phyloP scores from a whole-genome alignment of 1,140 invertebrate genomes.

The Yoshiicerus persimilis region DNA sequence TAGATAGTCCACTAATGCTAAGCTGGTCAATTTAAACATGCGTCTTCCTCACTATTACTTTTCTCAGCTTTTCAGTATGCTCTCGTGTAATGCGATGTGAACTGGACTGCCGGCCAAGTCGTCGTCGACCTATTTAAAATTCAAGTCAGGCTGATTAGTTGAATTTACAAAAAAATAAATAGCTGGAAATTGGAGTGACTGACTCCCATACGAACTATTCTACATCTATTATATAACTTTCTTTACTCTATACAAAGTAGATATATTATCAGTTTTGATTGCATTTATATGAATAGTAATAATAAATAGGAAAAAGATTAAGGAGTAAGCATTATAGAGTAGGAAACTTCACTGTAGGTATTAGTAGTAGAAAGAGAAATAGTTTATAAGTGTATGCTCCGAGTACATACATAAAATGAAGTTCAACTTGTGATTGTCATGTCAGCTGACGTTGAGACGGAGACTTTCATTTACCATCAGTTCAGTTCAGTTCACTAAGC shows the following conservation, averaged over 20 bases:
- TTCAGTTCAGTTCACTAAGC: background rate
- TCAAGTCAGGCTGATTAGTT: slow-evolving; percentile 38
- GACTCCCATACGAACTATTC: background rate
- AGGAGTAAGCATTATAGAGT: background rate
- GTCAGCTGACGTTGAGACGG: background rate
- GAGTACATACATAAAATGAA: too few species aligned
- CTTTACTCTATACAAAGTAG: background rate
- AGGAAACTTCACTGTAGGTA: too few species aligned
- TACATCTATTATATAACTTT: background rate
- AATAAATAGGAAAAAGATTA: too few species aligned
- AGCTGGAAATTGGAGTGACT: slow-evolving; percentile 25
- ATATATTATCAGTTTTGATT: too few species aligned
- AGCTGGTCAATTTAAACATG: too few species aligned
- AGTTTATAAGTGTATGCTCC: too few species aligned
- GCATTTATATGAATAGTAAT: too few species aligned
- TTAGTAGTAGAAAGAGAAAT: background rate
- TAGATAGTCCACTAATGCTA: too few species aligned
- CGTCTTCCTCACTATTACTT: background rate
- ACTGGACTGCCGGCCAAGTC: background rate
- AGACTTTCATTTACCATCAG: background rate
- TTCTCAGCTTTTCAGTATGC: background rate
- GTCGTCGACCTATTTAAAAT: slow-evolving; percentile 11
- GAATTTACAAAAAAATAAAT: slow-evolving; percentile 3
- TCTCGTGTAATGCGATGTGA: background rate
- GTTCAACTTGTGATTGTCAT: background rate